Evolutionary conservation across 64 coral and sea anemone genomes (phyloP).

Genomic region (Porites lutea): DNA sequence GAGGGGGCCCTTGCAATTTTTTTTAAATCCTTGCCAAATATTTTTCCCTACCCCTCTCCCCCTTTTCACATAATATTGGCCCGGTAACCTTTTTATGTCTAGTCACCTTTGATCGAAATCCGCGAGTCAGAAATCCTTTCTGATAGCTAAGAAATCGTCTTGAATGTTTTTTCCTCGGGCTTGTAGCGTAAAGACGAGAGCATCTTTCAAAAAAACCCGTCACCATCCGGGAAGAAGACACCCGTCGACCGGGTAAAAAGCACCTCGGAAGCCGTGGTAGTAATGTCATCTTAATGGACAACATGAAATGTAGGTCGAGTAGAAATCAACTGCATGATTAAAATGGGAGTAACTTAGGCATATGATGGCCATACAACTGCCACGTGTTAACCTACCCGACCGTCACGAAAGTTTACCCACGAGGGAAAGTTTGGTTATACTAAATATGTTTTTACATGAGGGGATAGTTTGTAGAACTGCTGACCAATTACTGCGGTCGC

Average conservation of each 20-base stretch:
- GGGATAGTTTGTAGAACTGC: no score
- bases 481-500: no score
- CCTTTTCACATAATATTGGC: not conserved
- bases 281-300: not conserved
- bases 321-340: not conserved
- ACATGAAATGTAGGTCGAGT: no score
- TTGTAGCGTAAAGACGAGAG: not conserved
- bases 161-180: not conserved
- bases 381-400: no score
- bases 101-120: not conserved
- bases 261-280: not conserved
- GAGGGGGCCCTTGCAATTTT: no score
- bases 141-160: not conserved
- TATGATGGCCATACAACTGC: no score
- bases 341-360: not conserved
- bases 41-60: not conserved
- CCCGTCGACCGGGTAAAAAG: not conserved
- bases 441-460: no score
- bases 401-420: no score
- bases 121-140: not conserved
- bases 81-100: not conserved
- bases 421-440: no score
- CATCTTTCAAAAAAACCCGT: not conserved
- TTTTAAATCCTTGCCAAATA: no score
- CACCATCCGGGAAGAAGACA: not conserved